Conservation (phyloP, 2,888 invertebrate genomes). For the Exephanes ischioxanthus region DNA sequence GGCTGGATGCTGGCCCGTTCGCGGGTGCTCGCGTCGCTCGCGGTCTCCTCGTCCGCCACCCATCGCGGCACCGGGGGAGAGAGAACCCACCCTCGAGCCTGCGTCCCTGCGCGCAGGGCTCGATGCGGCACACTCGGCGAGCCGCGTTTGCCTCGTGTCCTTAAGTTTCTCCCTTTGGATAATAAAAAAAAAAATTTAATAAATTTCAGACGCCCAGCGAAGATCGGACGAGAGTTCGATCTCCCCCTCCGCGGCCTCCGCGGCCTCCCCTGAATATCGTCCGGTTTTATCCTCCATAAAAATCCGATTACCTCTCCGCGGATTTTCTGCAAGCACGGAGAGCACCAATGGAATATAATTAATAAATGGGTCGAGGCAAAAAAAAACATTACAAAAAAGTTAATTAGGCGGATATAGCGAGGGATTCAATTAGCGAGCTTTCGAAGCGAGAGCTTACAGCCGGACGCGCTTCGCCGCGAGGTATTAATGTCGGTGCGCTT, state of each 20-base stretch:
- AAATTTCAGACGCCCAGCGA: neutral
- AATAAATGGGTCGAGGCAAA: neutral
- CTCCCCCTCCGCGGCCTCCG: neutral
- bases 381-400: neutral
- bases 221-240: neutral
- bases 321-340: constrained; percentile 20
- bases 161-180: neutral
- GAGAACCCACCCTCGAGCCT: constrained; percentile 50
- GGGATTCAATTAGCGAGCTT: neutral
- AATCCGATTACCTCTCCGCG: constrained; percentile 16
- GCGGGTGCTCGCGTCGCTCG: constrained; percentile 72
- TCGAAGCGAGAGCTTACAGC: neutral
- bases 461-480: neutral
- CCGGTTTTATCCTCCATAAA: neutral
- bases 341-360: constrained; percentile 28
- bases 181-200: neutral
- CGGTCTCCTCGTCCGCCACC: constrained; percentile 64
- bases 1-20: constrained; percentile 76
- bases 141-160: constrained; percentile 1
- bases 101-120: constrained; percentile 63
- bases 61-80: constrained; percentile 61
- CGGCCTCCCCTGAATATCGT: neutral
- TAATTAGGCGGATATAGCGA: neutral
- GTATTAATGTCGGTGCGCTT: neutral
- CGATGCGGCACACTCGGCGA: constrained; percentile 23